Evolutionary conservation across 64 coral and sea anemone species (phyloP).

Genomic region (Trachythela sp.): DNA sequence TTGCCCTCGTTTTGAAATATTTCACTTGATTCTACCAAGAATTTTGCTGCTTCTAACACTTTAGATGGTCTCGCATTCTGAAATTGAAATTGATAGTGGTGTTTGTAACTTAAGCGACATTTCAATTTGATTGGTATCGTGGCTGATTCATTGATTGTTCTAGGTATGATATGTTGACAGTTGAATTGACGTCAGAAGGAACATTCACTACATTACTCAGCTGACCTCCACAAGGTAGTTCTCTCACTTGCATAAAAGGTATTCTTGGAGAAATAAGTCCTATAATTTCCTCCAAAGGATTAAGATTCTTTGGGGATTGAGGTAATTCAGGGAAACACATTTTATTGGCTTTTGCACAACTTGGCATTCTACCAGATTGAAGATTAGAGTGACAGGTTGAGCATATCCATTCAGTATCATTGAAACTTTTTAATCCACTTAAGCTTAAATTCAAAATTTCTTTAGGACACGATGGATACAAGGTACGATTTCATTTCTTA

Average conservation of each 20-base stretch:
- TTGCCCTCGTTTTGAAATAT: slow-evolving; percentile 8
- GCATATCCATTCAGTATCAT: slow-evolving; percentile 20
- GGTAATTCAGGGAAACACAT: slow-evolving; percentile 24
- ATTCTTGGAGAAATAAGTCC: not conserved
- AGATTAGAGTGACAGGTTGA: not conserved
- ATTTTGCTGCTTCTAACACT: slow-evolving; percentile 9
- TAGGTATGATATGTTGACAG: not conserved
- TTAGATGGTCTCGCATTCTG: slow-evolving; percentile 4
- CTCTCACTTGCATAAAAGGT: slow-evolving; percentile 3
- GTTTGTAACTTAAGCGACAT: not conserved
- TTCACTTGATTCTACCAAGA: not conserved
- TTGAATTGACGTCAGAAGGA: slow-evolving; percentile 3
- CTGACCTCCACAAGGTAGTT: not conserved
- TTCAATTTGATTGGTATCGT: slow-evolving; percentile 18
- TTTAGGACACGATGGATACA: slow-evolving; percentile 16
- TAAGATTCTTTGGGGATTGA: not conserved
- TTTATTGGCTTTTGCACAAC: slow-evolving; percentile 32
- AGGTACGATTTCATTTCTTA: not conserved
- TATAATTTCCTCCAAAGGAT: slow-evolving; percentile 6
- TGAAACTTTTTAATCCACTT: not conserved
- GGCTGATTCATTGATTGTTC: not conserved
- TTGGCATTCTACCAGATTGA: slow-evolving; percentile 4
- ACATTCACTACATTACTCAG: slow-evolving; percentile 2
- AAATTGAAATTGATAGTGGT: not conserved
- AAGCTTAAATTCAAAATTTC: not conserved